Evolutionary conservation across 2,797 vertebrate genomes (phyloP).

Genomic region (Oryzias sinensis): DNA sequence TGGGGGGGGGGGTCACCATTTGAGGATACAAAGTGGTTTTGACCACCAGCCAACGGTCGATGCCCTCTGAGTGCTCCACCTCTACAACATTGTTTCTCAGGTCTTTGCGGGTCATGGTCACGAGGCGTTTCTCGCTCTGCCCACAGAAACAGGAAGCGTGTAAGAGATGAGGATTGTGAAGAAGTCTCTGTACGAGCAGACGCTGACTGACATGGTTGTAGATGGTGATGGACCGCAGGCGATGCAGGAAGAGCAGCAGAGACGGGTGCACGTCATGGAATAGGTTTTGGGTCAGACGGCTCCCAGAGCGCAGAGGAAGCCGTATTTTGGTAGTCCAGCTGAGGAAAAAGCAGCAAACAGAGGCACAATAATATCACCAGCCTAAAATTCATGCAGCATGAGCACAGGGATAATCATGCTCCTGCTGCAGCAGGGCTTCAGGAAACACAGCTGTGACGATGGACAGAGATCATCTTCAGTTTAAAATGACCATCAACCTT

Average conservation of each 20-base stretch:
- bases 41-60: constrained; percentile 80
- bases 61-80: constrained; percentile 76
- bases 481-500: too few species aligned
- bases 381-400: too few species aligned
- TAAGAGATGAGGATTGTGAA: background rate
- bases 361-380: background rate
- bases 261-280: constrained; percentile 83
- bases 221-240: constrained; percentile 79
- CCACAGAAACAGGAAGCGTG: background rate
- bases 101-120: constrained; percentile 79
- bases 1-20: constrained; percentile 57
- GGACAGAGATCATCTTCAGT: too few species aligned
- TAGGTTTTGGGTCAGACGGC: constrained; percentile 79
- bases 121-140: constrained; percentile 70
- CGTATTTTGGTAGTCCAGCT: constrained; percentile 83
- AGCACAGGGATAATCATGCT: too few species aligned
- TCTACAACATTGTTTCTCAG: constrained; percentile 75
- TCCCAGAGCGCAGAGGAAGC: constrained; percentile 78
- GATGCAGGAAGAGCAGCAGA: constrained; percentile 82
- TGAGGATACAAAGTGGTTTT: constrained; percentile 73
- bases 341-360: background rate
- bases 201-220: constrained; percentile 68
- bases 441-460: too few species aligned
- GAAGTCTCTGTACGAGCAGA: background rate
- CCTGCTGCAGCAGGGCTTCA: too few species aligned